Evolutionary conservation across 2,888 invertebrate species (phyloP).

Genomic region (Acanthosepion lycidas): DNA sequence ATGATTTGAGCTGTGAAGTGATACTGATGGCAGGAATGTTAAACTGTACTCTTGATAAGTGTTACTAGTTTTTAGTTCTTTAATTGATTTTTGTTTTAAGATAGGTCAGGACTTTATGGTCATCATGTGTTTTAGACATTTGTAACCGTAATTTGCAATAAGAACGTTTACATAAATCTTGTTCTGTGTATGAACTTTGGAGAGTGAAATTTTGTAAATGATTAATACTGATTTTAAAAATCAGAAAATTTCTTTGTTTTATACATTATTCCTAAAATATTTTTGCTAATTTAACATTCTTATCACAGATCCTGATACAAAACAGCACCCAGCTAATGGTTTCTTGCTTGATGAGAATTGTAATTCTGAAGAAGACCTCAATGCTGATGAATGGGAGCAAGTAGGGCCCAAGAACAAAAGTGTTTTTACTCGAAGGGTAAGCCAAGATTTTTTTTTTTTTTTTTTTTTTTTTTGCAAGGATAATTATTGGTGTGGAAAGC

Average conservation of each 20-base stretch:
- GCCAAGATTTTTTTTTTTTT: not conserved
- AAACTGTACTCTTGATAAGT: no score
- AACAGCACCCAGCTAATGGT: conserved; percentile 57
- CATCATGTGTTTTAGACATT: no score
- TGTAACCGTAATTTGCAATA: no score
- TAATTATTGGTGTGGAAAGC: no score
- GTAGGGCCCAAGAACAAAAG: conserved; percentile 92
- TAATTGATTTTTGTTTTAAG: no score
- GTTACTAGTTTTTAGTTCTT: no score
- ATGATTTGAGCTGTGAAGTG: no score
- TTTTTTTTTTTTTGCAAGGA: not conserved
- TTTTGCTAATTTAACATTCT: not conserved
- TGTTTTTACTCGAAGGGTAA: conserved; percentile 85
- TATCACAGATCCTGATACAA: not conserved
- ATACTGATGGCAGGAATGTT: no score
- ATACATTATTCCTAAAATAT: not conserved
- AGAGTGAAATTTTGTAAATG: no score
- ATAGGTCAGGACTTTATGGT: no score
- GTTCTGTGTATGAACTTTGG: no score
- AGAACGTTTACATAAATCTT: no score
- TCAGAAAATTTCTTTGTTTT: not conserved
- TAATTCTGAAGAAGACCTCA: conserved; percentile 59
- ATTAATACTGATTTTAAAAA: conserved; percentile 39
- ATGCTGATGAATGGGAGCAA: conserved; percentile 74
- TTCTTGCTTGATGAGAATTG: conserved; percentile 54